Evolutionary conservation across 2,888 invertebrate species (phyloP), one percentile per base, ranked within the genome.

Genomic region (Deroplatys truncata): DNA sequence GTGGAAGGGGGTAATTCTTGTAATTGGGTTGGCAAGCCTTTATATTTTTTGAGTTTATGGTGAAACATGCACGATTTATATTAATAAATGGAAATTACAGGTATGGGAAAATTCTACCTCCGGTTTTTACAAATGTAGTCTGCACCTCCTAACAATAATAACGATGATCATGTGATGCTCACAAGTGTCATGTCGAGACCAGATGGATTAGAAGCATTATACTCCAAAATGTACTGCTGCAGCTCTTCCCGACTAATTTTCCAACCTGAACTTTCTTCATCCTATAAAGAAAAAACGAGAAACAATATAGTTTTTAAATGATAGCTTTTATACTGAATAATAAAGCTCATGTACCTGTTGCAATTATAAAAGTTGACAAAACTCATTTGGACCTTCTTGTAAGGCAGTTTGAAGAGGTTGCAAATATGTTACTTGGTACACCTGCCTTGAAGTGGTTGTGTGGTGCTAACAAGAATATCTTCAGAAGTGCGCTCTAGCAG

Each of bases 181-280:
- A 91, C 91, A 84, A 91, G 82, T 28, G 89, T 87, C 89, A 91
- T 91, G 82, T 91, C 90, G 85, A 90, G 90, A 31, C 91, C 91
- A 20, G 91, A 89, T 15, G 91, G 90, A 43, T 87, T 88, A 86
- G 84, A 82, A 35, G 89, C 89, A 86, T 91, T 91, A 82, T 91
- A 91, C 31, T 89, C 89, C 15, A 89, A 84, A 20, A 91, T 85
- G 35, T 89, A 83, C 28, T 84, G 84, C 29, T 83, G 49, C 31
- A 91, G 82, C 31, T 88, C 88, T 72, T 90, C 91, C 82, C 31
- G 87, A 43, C 31, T 90, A 28, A 85, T 89, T 82, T 20, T 20
- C 88, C 87, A 20, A 31, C 85, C 28, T 85, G 85, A 29, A 25
- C 84, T 72, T 49, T 85, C 88, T 82, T 84, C 88, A 29, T 89